Conservation (phyloP, 2,797 vertebrate genomes). For the Amblyraja radiata region DNA sequence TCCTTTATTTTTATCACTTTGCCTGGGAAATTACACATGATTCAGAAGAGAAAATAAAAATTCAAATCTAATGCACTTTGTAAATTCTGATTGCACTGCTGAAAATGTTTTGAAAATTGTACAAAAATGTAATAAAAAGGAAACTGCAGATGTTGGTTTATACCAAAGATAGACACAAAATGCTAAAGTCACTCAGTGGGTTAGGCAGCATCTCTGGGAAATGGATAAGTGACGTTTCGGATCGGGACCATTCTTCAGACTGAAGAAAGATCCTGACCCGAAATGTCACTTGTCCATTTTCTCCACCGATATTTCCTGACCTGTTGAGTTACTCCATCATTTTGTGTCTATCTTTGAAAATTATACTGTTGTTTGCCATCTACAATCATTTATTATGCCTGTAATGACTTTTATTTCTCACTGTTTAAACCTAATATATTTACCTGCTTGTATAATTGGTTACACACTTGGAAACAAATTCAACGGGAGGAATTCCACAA, state of each 20-base stretch:
- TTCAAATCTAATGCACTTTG: neutral
- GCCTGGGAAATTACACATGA: neutral
- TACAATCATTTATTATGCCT: neutral
- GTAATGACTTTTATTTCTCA: neutral
- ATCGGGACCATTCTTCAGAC: too few species aligned
- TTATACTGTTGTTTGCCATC: neutral
- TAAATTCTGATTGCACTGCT: neutral
- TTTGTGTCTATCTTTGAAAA: neutral
- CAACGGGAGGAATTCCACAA: neutral
- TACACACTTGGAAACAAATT: neutral
- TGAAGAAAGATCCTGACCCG: too few species aligned
- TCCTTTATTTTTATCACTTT: neutral
- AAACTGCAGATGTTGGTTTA: too few species aligned
- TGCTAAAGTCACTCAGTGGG: too few species aligned
- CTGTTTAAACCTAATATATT: neutral
- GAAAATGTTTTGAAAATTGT: neutral
- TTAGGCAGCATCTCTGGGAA: too few species aligned
- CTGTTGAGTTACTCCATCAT: too few species aligned
- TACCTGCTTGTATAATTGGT: neutral
- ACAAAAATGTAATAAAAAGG: too few species aligned
- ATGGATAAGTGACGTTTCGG: too few species aligned
- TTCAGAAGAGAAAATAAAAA: neutral
- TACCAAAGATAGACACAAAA: too few species aligned
- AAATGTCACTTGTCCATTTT: too few species aligned
- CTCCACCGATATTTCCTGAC: too few species aligned